Percentiles rank a stretch among this genome's conserved stretches.
Evolutionary conservation across 2,888 invertebrate species (phyloP).

Genomic region (Teleogryllus oceanicus): DNA sequence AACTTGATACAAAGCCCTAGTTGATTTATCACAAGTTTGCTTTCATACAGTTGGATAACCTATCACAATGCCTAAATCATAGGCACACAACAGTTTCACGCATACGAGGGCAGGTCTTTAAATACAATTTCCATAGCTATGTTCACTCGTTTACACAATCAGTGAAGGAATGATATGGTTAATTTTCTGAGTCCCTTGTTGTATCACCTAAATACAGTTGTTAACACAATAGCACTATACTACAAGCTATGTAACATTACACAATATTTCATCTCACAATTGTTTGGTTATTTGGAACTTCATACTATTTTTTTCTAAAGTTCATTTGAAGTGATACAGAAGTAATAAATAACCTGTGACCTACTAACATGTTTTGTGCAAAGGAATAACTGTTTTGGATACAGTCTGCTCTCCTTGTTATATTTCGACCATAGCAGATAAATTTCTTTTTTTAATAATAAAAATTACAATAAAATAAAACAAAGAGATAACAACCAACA

Average conservation of each 20-base stretch:
- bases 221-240: constrained; percentile 11
- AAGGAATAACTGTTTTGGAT: background rate
- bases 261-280: background rate
- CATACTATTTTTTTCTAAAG: background rate
- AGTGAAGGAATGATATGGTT: constrained; percentile 18
- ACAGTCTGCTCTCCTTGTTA: constrained; percentile 1
- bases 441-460: background rate
- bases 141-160: background rate
- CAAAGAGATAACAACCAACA: constrained; percentile 1
- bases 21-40: constrained; percentile 2
- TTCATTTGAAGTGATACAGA: background rate
- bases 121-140: background rate
- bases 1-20: background rate
- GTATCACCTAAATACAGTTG: constrained; percentile 11
- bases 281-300: constrained; percentile 9
- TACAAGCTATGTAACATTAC: background rate
- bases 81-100: background rate
- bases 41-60: background rate
- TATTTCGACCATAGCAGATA: constrained; percentile 5
- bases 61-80: background rate
- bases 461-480: constrained; percentile 18
- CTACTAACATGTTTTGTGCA: background rate
- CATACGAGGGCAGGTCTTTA: background rate
- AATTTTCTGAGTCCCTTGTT: background rate
- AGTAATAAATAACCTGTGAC: constrained; percentile 10